Evolutionary conservation across 2,797 vertebrate genomes (phyloP).

Genomic region (Gymnoscopelus microlampas): DNA sequence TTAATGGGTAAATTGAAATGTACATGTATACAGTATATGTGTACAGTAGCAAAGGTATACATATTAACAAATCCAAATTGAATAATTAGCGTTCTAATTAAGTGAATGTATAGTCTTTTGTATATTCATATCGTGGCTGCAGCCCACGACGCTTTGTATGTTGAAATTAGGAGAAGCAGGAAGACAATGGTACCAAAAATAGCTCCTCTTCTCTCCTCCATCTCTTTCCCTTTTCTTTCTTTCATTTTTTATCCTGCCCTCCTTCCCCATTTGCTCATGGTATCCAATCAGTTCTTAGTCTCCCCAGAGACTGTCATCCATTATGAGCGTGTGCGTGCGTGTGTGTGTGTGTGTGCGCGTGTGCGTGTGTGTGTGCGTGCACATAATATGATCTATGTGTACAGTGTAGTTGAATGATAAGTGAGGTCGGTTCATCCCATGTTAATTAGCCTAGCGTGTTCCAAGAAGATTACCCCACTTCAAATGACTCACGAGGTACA

Average conservation of each 20-base stretch:
- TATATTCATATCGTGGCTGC: slow-evolving; percentile 37
- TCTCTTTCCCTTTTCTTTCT: slow-evolving; percentile 51
- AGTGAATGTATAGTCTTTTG: slow-evolving; percentile 34
- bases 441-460: slow-evolving; percentile 75
- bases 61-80: too few relatives aligned
- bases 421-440: slow-evolving; percentile 59
- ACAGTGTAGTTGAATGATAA: slow-evolving; percentile 70
- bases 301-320: slow-evolving; percentile 62
- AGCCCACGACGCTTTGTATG: slow-evolving; percentile 43
- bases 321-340: slow-evolving; percentile 32
- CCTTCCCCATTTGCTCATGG: slow-evolving; percentile 71
- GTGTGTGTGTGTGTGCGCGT: not conserved
- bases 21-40: too few relatives aligned
- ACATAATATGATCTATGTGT: slow-evolving; percentile 54
- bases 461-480: slow-evolving; percentile 60
- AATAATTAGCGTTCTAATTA: too few relatives aligned
- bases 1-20: too few relatives aligned
- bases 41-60: too few relatives aligned
- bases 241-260: slow-evolving; percentile 70
- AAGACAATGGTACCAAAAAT: slow-evolving; percentile 61
- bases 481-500: slow-evolving; percentile 60
- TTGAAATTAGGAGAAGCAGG: slow-evolving; percentile 59
- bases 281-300: slow-evolving; percentile 66
- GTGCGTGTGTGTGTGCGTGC: slow-evolving; percentile 1
- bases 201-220: slow-evolving; percentile 47